Evolutionary conservation across 2,888 invertebrate genomes (phyloP), one percentile per base, ranked within the genome.

Genomic region (Amiota mariae): DNA sequence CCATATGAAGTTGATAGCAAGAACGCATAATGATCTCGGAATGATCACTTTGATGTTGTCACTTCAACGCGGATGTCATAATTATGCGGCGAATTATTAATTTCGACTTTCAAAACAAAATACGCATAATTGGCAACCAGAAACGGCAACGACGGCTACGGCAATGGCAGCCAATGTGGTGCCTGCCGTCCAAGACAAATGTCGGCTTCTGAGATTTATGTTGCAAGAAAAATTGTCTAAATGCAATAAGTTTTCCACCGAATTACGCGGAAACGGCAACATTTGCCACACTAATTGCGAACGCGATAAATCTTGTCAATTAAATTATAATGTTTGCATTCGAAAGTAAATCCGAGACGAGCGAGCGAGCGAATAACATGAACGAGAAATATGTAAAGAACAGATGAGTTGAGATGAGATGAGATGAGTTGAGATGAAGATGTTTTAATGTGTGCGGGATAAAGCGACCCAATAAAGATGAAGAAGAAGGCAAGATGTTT

Each of bases 301-400:
- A 84, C 81, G 87, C 89, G 84, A 89, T 88, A 89, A 88, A 88
- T 88, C 89, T 89, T 89, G 88, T 88, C 88, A 89, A 88, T 88
- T 89, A 88, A 89, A 89, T 89, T 88, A 89, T 89, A 88, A 88
- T 87, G 85, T 87, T 86, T 83, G 87, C 87, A 87, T 84, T 85
- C 81, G 79, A 77, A 73, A 78, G 72, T n/a, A 56, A 71, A 63
- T 59, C 18, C 59, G 18, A 59, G 20, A 59, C 10, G 20, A 59
- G 59, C 8, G 20, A 15, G 20, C 10, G 20, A 59, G 59, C 8
- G 20, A 15, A 36, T 36, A 36, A 36, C 36, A 36, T 36, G 36
- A 36, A 36, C 36, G 36, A 36, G 36, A 36, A 36, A 36, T 36
- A 6, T 36, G 36, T 36, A 36, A 36, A 36, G 36, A 36, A 36